Conservation (phyloP, 2,113 vertebrate genomes). For the Eulemur rufifrons region DNA sequence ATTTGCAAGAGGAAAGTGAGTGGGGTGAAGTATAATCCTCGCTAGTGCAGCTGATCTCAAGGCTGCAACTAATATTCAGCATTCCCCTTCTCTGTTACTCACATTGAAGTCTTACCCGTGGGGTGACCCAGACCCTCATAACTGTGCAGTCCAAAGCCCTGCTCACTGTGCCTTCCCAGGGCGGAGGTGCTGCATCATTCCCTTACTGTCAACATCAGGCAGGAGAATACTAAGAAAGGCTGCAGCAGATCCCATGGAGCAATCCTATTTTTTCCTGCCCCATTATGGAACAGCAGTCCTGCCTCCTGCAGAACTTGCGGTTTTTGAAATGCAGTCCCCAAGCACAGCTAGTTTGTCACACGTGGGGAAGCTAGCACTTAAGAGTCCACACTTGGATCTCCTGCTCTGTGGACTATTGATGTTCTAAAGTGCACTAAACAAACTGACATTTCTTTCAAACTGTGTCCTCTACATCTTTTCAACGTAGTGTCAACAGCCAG, state of each 20-base stretch:
- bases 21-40: neutral
- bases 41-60: neutral
- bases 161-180: neutral
- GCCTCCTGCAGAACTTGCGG: neutral
- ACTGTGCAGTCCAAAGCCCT: neutral
- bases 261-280: neutral
- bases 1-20: neutral
- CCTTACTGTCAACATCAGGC: neutral
- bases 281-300: neutral
- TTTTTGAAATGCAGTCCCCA: neutral
- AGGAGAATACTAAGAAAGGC: neutral
- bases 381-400: neutral
- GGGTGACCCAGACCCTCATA: neutral
- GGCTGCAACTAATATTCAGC: neutral
- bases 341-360: neutral
- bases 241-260: rapidly evolving
- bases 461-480: neutral
- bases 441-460: neutral
- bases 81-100: neutral
- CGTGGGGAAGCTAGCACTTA: neutral
- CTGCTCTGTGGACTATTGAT: neutral
- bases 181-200: neutral
- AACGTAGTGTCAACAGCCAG: neutral
- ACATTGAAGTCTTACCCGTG: neutral
- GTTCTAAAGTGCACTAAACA: neutral